Percentiles rank a stretch among this genome's conserved stretches.
Conservation (phyloP, 2,797 vertebrate species). For the Carcharodon carcharias region DNA sequence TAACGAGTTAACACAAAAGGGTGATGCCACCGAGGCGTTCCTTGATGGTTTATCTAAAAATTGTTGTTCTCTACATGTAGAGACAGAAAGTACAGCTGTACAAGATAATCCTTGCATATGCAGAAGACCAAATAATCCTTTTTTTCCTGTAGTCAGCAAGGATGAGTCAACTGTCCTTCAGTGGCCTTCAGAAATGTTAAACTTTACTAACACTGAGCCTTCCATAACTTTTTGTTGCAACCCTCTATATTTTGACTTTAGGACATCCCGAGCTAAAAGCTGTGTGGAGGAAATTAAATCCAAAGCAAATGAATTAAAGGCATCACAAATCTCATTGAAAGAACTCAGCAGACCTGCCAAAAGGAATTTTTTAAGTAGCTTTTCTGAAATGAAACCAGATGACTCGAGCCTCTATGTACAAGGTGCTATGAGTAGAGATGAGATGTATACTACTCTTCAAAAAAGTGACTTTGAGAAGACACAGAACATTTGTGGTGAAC, state of each 20-base stretch:
- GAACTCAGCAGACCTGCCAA: slow-evolving; percentile 39
- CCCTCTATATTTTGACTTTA: slow-evolving; percentile 80
- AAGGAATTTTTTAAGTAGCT: neutral
- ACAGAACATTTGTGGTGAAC: slow-evolving; percentile 37
- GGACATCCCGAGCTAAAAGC: slow-evolving; percentile 54
- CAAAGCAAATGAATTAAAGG: slow-evolving; percentile 40
- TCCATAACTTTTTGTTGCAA: slow-evolving; percentile 80
- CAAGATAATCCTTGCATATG: slow-evolving; percentile 41
- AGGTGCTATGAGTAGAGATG: neutral
- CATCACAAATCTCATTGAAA: slow-evolving; percentile 14
- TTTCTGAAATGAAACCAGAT: neutral
- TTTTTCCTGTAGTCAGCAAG: slow-evolving; percentile 71
- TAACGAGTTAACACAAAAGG: neutral
- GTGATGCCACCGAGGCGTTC: neutral
- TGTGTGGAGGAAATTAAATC: slow-evolving; percentile 48
- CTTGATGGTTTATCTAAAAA: slow-evolving; percentile 38
- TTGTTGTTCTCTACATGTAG: slow-evolving; percentile 37
- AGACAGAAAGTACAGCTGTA: slow-evolving; percentile 40
- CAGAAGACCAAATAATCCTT: slow-evolving; percentile 58
- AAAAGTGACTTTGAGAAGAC: slow-evolving; percentile 33
- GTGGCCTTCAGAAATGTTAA: slow-evolving; percentile 84
- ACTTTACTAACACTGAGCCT: slow-evolving; percentile 68
- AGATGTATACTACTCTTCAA: neutral
- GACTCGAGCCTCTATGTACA: neutral
- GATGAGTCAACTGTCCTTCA: slow-evolving; percentile 69